Percentiles rank a stretch among this genome's conserved stretches.
Conservation (phyloP, 2,888 invertebrate genomes). For the Nomada ferruginata region DNA sequence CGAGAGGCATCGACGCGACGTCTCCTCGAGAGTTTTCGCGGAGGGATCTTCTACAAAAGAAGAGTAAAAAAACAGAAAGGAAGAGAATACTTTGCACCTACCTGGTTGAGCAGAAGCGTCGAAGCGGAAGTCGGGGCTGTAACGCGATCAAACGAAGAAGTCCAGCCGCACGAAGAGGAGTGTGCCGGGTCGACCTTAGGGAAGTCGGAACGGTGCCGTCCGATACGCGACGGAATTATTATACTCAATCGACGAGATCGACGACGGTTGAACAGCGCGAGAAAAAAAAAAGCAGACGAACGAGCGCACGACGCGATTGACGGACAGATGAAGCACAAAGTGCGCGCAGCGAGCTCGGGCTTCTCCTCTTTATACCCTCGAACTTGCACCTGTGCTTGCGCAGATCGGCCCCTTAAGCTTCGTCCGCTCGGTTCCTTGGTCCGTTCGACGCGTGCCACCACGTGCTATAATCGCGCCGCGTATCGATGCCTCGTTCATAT, state of each 20-base stretch:
- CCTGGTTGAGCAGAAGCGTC: constrained; percentile 19
- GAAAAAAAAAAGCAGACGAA: constrained; percentile 16
- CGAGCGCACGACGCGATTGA: constrained; percentile 71
- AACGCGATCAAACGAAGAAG: constrained; percentile 2
- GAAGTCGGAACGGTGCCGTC: background rate
- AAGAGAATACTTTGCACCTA: constrained; percentile 7
- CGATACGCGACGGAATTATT: background rate
- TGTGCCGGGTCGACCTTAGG: no score
- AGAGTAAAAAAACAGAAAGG: background rate
- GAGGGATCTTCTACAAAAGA: no score
- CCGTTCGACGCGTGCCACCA: constrained; percentile 39
- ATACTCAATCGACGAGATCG: background rate
- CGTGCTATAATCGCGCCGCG: constrained; percentile 46
- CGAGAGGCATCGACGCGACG: background rate
- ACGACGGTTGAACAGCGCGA: constrained; percentile 4
- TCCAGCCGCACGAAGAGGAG: background rate
- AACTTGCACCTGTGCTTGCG: constrained; percentile 81
- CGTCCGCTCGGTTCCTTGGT: constrained; percentile 56
- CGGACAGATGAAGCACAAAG: constrained; percentile 79
- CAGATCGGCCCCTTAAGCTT: constrained; percentile 70
- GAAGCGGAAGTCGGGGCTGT: background rate
- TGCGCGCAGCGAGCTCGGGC: constrained; percentile 78
- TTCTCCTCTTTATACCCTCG: constrained; percentile 80
- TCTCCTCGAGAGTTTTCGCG: background rate
- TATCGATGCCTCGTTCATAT: constrained; percentile 32